Evolutionary conservation across 2,797 vertebrate genomes (phyloP).

Genomic region (Lacerta bilineata): DNA sequence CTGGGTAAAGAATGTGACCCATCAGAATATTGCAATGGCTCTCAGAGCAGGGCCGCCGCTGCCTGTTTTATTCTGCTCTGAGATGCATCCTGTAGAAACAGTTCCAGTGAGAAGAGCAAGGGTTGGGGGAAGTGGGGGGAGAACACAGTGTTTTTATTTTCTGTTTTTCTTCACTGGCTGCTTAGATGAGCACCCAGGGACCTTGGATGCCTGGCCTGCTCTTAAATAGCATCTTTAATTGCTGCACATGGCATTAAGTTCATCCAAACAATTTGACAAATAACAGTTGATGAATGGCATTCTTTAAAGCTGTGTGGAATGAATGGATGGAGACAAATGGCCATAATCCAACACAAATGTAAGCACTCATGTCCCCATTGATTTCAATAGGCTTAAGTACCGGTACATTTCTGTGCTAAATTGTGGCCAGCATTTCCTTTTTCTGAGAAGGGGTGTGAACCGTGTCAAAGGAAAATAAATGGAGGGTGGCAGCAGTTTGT

Average conservation of each 20-base stretch:
- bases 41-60: too few species aligned
- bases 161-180: slow-evolving; percentile 1
- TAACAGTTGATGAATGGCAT: slow-evolving; percentile 6
- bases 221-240: slow-evolving; percentile 56
- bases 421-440: neutral
- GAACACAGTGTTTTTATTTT: neutral
- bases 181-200: slow-evolving; percentile 47
- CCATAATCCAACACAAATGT: neutral
- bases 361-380: neutral
- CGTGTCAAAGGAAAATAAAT: slow-evolving; percentile 1
- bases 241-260: slow-evolving; percentile 36
- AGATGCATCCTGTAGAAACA: neutral
- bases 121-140: too few species aligned
- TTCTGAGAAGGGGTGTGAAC: neutral
- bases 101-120: neutral
- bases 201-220: slow-evolving; percentile 21
- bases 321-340: slow-evolving; percentile 9
- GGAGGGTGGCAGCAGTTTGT: too few species aligned
- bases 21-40: neutral
- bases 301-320: slow-evolving; percentile 13
- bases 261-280: neutral
- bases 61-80: neutral
- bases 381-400: neutral
- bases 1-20: neutral
- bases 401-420: neutral